Base-by-base conservation (phyloP, 1,140 invertebrate genomes). In the Drosophila tristis region DNA sequence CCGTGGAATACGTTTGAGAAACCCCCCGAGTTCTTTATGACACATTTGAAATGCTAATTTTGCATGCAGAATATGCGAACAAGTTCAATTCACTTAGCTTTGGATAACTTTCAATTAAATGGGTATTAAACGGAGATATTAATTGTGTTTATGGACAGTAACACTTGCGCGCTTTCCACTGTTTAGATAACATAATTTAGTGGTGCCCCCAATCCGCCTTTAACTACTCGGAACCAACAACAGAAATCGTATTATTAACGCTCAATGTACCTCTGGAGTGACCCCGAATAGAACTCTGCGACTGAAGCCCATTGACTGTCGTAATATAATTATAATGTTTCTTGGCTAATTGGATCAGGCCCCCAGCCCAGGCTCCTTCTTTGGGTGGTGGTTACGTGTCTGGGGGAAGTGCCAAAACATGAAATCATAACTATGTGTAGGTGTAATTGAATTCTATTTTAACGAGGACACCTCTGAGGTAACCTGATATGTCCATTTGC, bases 351-450 rank as follows among this genome's bases (percentile, higher is more conserved):
- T 89, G 84, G 84, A 84, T 86, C 57, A 78, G 48, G 23, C 53
- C 13, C 54, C 42, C 57, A 15, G 47, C 31, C 31, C 42, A 50
- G 25, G 23, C 35, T 44, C 43, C 25, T 23, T 25, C 43, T 50
- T 55, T 35, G 26, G 9, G 3, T 11, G 43, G 13, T 31, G 59
- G 29, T 58, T 50, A 72, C 54, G 74, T 65, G 56, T 62, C 47
- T 60, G 49, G 56, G 26, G 49, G 48, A 31, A 81, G 82, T 87
- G 82, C 82, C 82, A 82, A 86, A 86, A 87, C 82, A 87, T 82
- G 78, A 89, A 89, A 81, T 86, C 79, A 86, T 86, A 70, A 50
- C 45, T 35, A 42, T 7, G 5, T 29, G 7, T 7, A 5, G 2
- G 26, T 29, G 11, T 71, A 86, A 78, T 76, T 76, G 85, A 82